These are phyloP conservation scores for Zapus hudsonius DNA, from an alignment of 2,113 vertebrate genomes.

Conservation along the genomic window DNA sequence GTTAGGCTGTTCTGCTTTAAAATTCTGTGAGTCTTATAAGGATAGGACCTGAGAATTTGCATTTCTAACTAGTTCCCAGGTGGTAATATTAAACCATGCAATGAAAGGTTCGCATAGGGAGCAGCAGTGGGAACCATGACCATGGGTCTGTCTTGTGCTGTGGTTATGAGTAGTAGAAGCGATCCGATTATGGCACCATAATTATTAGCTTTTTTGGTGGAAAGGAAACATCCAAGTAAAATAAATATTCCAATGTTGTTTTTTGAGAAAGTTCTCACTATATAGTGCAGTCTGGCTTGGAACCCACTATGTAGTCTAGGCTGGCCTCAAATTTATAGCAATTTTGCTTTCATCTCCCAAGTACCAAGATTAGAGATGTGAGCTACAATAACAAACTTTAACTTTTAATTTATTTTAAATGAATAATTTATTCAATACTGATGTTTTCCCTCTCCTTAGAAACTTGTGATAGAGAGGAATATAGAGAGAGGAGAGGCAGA, in stretches of 20 bases:
- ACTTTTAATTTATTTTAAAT: slow-evolving; percentile 25
- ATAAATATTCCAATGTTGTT: not conserved
- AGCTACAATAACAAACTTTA: not conserved
- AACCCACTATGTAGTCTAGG: not conserved
- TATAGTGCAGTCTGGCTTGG: not conserved
- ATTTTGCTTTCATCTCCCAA: not conserved
- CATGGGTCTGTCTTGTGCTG: not conserved
- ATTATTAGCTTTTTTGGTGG: not conserved
- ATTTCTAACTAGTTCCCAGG: no score
- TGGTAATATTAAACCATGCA: no score
- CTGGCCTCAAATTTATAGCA: not conserved
- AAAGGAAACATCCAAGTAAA: slow-evolving; percentile 28
- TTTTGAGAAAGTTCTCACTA: not conserved
- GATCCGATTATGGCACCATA: not conserved
- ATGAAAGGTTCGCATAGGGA: not conserved
- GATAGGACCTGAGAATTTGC: not conserved
- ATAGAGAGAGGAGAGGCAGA: not conserved
- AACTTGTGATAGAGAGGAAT: not conserved
- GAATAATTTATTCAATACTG: not conserved
- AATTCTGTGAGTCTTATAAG: not conserved
- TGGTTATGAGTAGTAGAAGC: not conserved
- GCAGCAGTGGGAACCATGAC: not conserved
- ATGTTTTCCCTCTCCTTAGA: not conserved
- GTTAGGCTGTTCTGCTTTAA: not conserved
- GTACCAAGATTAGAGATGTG: not conserved